phyloP scores from a whole-genome alignment of 2,797 vertebrate genomes.

The Bradypodion pumilum region DNA sequence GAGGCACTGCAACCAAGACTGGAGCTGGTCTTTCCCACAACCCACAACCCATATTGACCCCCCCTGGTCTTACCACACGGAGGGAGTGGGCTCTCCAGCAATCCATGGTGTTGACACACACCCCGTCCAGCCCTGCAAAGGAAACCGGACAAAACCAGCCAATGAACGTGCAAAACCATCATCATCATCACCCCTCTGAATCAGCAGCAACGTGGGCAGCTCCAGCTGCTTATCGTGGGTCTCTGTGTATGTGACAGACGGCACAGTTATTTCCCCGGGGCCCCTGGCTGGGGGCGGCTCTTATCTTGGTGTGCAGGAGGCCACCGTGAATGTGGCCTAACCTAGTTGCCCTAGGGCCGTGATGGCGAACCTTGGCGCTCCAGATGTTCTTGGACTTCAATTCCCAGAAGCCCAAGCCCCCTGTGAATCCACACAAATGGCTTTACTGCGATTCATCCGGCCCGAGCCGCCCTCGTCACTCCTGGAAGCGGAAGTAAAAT shows the following conservation, averaged over 20 bases:
- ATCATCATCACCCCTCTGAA: background rate
- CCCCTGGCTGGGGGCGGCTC: accelerated
- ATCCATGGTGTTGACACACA: background rate
- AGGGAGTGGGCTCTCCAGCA: background rate
- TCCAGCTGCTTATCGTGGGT: background rate
- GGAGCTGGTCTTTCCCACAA: no score
- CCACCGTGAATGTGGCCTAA: background rate
- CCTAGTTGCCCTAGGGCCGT: no score
- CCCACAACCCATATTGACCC: no score
- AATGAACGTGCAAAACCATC: accelerated
- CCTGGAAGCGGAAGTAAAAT: no score
- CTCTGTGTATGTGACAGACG: background rate
- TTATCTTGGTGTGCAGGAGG: background rate
- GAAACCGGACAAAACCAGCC: no score
- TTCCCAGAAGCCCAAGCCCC: no score
- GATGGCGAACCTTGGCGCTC: no score
- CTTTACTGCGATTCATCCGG: no score
- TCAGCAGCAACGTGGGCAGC: background rate
- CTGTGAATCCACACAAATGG: no score
- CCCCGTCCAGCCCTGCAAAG: background rate
- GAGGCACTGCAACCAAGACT: no score
- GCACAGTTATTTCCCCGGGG: background rate
- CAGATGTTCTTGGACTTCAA: no score
- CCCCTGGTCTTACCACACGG: background rate
- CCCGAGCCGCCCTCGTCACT: no score